Conservation (phyloP, 2,113 vertebrate genomes). For the Etheostoma cragini region DNA sequence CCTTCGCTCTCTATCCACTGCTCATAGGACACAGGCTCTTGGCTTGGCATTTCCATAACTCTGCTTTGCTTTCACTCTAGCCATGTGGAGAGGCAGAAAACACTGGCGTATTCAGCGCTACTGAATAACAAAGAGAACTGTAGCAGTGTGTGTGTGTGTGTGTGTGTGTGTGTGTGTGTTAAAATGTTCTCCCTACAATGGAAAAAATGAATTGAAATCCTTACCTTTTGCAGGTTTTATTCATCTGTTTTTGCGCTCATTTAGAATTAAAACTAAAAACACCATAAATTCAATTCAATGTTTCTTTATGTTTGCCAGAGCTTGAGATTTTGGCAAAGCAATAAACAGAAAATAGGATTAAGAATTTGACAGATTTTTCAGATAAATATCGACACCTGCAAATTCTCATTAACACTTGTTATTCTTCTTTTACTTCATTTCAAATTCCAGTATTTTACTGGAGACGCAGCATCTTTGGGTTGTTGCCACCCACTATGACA, state of each 20-base stretch:
- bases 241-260: neutral
- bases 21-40: constrained; percentile 40
- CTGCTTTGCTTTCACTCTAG: constrained; percentile 44
- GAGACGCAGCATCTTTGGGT: neutral
- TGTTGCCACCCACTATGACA: constrained; percentile 16
- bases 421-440: neutral
- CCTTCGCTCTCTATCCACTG: constrained; percentile 41
- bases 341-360: neutral
- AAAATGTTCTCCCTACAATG: constrained; percentile 49
- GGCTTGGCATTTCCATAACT: constrained; percentile 60
- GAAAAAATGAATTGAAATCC: constrained; percentile 35
- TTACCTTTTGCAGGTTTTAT: constrained; percentile 3
- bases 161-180: constrained; percentile 15
- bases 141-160: neutral
- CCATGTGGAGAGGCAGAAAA: constrained; percentile 60
- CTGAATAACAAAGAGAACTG: constrained; percentile 45
- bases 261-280: neutral
- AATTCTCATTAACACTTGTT: neutral
- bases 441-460: constrained; percentile 3
- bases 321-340: neutral
- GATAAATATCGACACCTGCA: neutral
- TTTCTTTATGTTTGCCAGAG: neutral
- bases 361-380: neutral
- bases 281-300: neutral
- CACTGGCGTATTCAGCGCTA: constrained; percentile 30